Evolutionary conservation across 1,140 invertebrate genomes (phyloP), one percentile per base, ranked within the genome.

Genomic region (Pseudomyrmex flavicornis): DNA sequence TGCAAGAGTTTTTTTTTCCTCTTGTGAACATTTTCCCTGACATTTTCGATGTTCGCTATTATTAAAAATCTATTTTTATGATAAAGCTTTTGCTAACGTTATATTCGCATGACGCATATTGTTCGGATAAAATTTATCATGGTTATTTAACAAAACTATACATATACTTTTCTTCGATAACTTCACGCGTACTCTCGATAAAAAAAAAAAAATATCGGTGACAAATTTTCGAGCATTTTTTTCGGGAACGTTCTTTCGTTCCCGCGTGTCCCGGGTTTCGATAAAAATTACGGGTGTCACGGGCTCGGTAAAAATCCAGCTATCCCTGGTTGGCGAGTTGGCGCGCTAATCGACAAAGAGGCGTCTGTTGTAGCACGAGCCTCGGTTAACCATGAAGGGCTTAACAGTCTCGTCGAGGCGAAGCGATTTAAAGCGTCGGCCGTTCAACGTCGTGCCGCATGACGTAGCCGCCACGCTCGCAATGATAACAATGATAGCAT

Each of bases 401-500:
- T 86, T 54, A 72, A 84, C 82, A 56, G 68, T 87, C 76, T 83
- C 84, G 75, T 62, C 72, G 65, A 86, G 84, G 56, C 77, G 79
- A 68, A 44, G 77, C 84, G 87, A 89, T 89, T 88, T 85, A 73
- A 88, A 83, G 74, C 79, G 72, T 84, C 76, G 79, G 68, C 58
- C 63, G 84, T 79, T 79, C 46, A 75, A 54, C 69, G 69, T 52
- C 80, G 66, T 35, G 56, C 82, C 73, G 63, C 54, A 82, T 86
- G 66, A 69, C 65, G 63, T 62, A 66, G 72, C 80, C 59, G 12
- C 74, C 76, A 65, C 86, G 76, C 75, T 77, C 54, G 66, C 76
- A 17, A 48, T 70, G 90, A 92, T 92, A 91, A 92, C 90, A 92
- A 91, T 82, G 91, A 92, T 91, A 92, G 84, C 90, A 88, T 91